Conservation (phyloP, 1,140 invertebrate genomes). For the Pseudomyrmex dendroicus region DNA sequence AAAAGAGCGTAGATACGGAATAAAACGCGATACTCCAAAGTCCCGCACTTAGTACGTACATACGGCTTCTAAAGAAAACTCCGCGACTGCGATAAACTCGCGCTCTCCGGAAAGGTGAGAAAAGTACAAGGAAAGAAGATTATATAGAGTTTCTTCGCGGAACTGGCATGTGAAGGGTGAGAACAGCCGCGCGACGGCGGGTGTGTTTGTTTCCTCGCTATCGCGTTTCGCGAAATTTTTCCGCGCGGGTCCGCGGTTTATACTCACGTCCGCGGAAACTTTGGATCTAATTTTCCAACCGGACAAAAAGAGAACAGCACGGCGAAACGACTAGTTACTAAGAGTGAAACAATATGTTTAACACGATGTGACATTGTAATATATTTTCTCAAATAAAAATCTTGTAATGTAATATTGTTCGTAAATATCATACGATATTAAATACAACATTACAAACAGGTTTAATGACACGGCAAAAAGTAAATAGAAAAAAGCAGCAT, state of each 20-base stretch:
- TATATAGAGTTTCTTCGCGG: constrained; percentile 42
- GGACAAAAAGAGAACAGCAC: constrained; percentile 10
- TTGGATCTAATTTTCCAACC: constrained; percentile 63
- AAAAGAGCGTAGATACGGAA: neutral
- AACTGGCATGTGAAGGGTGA: neutral
- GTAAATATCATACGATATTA: neutral
- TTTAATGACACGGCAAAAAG: neutral
- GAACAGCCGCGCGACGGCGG: neutral
- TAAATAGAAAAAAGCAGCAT: neutral
- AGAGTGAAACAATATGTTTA: constrained; percentile 5
- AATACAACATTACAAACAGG: neutral
- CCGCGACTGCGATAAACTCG: constrained; percentile 12
- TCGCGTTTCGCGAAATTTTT: constrained; percentile 52
- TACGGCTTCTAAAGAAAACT: constrained; percentile 16
- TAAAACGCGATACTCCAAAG: neutral
- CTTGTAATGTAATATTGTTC: too few species aligned
- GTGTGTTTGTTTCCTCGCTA: constrained; percentile 54
- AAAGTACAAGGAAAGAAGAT: constrained; percentile 38
- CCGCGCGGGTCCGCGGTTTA: constrained; percentile 47
- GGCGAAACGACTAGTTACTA: neutral
- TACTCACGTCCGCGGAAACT: constrained; percentile 51
- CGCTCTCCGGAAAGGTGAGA: constrained; percentile 9
- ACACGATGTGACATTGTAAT: neutral
- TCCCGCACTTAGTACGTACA: neutral
- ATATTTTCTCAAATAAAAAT: neutral